A percentile compares a stretch with the other conserved stretches of the same genome.
Conservation (phyloP, 2,888 invertebrate genomes). For the Mesochorus sp. region DNA sequence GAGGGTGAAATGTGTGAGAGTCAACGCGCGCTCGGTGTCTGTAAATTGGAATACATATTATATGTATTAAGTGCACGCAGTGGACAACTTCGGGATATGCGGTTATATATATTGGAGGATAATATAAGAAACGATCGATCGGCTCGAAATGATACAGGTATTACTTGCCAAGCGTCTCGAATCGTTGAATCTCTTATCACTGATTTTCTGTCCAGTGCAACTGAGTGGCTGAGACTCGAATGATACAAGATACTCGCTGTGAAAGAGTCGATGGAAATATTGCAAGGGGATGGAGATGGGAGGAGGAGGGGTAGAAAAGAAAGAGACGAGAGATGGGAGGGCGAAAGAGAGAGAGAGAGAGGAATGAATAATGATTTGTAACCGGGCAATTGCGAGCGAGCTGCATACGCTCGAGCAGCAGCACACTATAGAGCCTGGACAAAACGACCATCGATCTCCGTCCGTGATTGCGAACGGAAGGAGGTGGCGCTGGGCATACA, state of each 20-base stretch:
- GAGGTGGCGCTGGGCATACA: constrained; percentile 16
- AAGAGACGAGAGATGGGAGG: constrained; percentile 31
- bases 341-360: too few species aligned
- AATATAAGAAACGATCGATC: constrained; percentile 47
- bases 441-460: constrained; percentile 46
- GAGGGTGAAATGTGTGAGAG: background rate
- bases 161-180: constrained; percentile 45
- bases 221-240: constrained; percentile 48
- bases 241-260: constrained; percentile 34
- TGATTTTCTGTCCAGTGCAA: constrained; percentile 1
- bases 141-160: constrained; percentile 40
- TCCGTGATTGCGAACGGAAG: constrained; percentile 38
- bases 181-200: constrained; percentile 56
- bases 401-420: constrained; percentile 23
- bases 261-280: background rate
- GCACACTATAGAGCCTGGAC: constrained; percentile 24
- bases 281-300: background rate
- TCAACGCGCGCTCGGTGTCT: background rate
- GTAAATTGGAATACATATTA: constrained; percentile 45
- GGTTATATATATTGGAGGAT: constrained; percentile 25
- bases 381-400: constrained; percentile 51
- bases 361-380: constrained; percentile 59
- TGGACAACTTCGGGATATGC: constrained; percentile 37
- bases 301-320: background rate
- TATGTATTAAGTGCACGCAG: constrained; percentile 24